Base-by-base conservation (phyloP, 2,113 vertebrate species). In the Hypocryptadius cinnamomeus region DNA sequence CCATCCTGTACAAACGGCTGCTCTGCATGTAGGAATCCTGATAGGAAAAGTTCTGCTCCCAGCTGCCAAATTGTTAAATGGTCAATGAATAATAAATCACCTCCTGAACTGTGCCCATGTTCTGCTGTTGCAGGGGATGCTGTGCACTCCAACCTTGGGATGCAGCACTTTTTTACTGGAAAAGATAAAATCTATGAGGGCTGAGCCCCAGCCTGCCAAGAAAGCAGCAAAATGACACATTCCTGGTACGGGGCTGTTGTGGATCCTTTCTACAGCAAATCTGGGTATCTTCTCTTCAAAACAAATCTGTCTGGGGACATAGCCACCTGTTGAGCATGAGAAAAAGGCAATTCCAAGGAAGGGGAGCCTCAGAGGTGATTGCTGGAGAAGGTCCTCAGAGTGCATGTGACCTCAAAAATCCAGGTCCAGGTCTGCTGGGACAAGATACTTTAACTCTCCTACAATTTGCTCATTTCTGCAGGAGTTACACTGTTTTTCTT, bases 1-100 rank as follows among this genome's bases (percentile, higher is more conserved):
- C 53, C 0, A 0, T 42, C 56, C 47, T 61, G 35, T 47, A 12
- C 6, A 54, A 90, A 65, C 0, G 50, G 39, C 68, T 85, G 85
- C 79, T 92, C 64, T 73, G 39, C n/a, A 23, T 9, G 2, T 1
- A 9, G 61, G 65, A 90, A 15, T 47, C 53, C 70, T 72, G 69
- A 40, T 7, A 70, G 84, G 39, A 4, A 35, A 72, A 78, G 53
- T 80, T 85, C 87, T 64, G 56, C 68, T 89, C 84, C 65, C 77
- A 50, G n/a, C 24, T 68, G 89, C 91, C 96, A 93, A 71, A 89
- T 71, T 79, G 72, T 45, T 90, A 93, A 92, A 91, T 92, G 91
- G 87, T 60, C 76, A 78, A 87, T 83, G 85, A 94, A 87, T 83
- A 91, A 93, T 70, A 92, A 90, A 94, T 91, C 56, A 24, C 27